These are phyloP conservation scores for Pissodes strobi DNA, from an alignment of 1,140 invertebrate genomes.

Conservation along the genomic window DNA sequence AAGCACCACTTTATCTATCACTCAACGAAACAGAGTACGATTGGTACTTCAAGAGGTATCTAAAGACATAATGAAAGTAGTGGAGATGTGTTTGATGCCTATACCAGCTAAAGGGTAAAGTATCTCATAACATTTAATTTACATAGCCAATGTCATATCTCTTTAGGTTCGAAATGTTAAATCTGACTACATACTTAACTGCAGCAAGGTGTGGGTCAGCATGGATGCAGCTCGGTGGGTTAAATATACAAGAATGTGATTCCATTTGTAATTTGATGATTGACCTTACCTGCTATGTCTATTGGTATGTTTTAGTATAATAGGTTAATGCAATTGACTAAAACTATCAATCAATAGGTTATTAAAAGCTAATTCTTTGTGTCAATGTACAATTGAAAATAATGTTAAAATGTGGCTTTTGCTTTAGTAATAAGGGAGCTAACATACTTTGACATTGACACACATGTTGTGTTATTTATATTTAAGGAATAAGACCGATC, in stretches of 20 bases:
- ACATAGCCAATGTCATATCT: not conserved
- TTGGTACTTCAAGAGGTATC: conserved; percentile 58
- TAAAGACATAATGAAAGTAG: conserved; percentile 54
- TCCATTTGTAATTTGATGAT: conserved; percentile 49
- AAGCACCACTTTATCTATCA: conserved; percentile 57
- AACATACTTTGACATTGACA: too few relatives aligned
- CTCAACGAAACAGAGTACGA: conserved; percentile 56
- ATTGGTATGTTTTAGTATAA: conserved; percentile 51
- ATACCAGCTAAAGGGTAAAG: conserved; percentile 49
- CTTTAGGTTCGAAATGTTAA: conserved; percentile 50
- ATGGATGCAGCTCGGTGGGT: conserved; percentile 63
- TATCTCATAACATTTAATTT: not conserved
- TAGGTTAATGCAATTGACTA: too few relatives aligned
- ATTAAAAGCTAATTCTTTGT: conserved; percentile 11
- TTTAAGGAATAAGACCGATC: conserved; percentile 52
- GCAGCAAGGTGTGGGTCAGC: conserved; percentile 65
- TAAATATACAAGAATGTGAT: conserved; percentile 51
- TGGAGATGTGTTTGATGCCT: conserved; percentile 54
- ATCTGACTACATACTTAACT: conserved; percentile 58
- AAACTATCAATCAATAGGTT: not conserved
- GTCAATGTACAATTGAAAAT: too few relatives aligned
- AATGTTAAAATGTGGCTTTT: too few relatives aligned
- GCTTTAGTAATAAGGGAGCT: too few relatives aligned
- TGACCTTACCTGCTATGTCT: conserved; percentile 54
- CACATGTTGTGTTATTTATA: too few relatives aligned